Evolutionary conservation across 2,888 invertebrate species (phyloP), one percentile per base, ranked within the genome.

Genomic region (Heteromyza rotundicornis): DNA sequence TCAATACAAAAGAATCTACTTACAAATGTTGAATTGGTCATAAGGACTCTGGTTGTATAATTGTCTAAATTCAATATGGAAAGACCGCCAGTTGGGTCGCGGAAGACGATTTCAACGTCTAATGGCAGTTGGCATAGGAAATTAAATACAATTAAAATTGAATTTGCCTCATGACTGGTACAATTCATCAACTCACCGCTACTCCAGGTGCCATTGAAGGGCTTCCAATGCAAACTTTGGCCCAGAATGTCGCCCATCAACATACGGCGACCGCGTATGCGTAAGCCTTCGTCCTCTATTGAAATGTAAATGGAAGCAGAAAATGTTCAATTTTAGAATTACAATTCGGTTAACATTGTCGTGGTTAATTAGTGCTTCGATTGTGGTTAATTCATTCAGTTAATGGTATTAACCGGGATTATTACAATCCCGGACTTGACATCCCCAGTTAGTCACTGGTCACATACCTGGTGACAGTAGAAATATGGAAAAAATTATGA

Each of bases 401-500:
- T 20, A 47, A 17, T 40, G 40, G 40, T 47, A 49, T 12, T 7
- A 10, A 16, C 22, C 8, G 23, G 23, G 20, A 16, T 12, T 24
- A 24, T 23, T n/a, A n/a, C n/a, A n/a, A n/a, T n/a, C n/a, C n/a
- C n/a, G n/a, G n/a, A n/a, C n/a, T n/a, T n/a, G n/a, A n/a, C n/a
- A n/a, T n/a, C n/a, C n/a, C n/a, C 14, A 23, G 35, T 58, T 16
- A 20, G 40, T 35, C n/a, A n/a, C n/a, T n/a, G 52, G 51, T 50
- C 22, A 63, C 72, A 73, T 65, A 79, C 80, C 86, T 2, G 96
- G 96, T 14, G 95, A 94, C 62, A 96, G 89, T 66, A 96, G 86
- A 47, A 95, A 90, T 78, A 97, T 95, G 73, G 96, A 95, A 84
- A 94, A 91, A 70, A 96, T 90, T 70, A 96, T 95, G 73, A 95